Percentiles rank a stretch among this genome's conserved stretches.
Conservation (phyloP, 2,797 vertebrate species). For the Staurois parvus region DNA sequence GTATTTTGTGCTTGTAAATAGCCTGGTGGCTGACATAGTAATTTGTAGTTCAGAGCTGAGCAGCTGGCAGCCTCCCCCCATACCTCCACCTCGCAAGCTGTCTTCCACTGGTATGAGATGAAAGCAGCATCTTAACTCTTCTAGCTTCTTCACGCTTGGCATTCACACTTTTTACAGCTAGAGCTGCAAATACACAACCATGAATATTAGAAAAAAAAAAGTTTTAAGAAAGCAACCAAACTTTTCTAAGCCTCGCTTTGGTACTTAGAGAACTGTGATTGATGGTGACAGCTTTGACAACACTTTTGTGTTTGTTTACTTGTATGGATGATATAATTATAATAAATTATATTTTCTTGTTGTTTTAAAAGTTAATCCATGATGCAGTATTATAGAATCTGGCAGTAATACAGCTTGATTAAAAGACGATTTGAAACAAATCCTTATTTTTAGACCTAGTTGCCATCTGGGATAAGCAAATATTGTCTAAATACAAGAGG, state of each 20-base stretch:
- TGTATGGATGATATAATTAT: too few relatives aligned
- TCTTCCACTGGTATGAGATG: slow-evolving; percentile 44
- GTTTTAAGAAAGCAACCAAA: slow-evolving; percentile 9
- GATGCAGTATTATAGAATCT: too few relatives aligned
- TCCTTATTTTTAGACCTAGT: too few relatives aligned
- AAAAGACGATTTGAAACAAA: too few relatives aligned
- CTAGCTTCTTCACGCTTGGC: slow-evolving; percentile 52
- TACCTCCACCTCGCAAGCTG: slow-evolving; percentile 56
- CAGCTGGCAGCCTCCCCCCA: slow-evolving; percentile 39
- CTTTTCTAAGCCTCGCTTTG: slow-evolving; percentile 15
- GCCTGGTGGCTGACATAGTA: slow-evolving; percentile 58
- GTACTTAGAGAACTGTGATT: neutral
- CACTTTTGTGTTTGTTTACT: neutral
- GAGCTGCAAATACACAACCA: slow-evolving; percentile 12
- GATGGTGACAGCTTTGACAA: neutral
- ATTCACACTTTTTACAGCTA: slow-evolving; percentile 34
- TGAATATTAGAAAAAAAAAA: slow-evolving; percentile 6
- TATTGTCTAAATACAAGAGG: too few relatives aligned
- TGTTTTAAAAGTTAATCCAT: too few relatives aligned
- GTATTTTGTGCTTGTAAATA: slow-evolving; percentile 52
- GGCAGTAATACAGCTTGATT: too few relatives aligned
- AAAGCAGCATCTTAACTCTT: slow-evolving; percentile 56
- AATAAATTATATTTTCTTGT: too few relatives aligned
- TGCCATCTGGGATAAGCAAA: too few relatives aligned
- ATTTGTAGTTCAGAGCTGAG: slow-evolving; percentile 58